phyloP scores from a whole-genome alignment of 2,113 vertebrate genomes.

The Brevimyrus niger region DNA sequence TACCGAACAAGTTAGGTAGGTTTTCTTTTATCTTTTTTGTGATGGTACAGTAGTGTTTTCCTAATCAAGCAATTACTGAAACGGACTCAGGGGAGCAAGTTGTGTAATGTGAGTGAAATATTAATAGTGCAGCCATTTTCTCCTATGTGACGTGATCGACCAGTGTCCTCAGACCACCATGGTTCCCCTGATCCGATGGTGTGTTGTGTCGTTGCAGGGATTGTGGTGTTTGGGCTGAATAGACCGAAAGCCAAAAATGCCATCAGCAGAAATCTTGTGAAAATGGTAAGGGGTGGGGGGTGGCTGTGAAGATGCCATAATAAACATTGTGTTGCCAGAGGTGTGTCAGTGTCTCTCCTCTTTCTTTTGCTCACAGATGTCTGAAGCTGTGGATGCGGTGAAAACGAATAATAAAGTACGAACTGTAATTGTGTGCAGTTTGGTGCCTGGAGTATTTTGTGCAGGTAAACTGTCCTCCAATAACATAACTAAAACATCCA shows the following conservation, averaged over 20 bases:
- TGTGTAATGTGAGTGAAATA: background rate
- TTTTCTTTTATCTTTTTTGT: background rate
- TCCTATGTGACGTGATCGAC: too few relatives aligned
- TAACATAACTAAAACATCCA: background rate
- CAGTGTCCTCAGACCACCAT: background rate
- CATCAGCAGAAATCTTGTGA: slow-evolving; percentile 86
- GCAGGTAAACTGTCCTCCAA: slow-evolving; percentile 65
- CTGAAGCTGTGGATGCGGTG: slow-evolving; percentile 79
- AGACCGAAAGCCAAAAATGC: slow-evolving; percentile 91
- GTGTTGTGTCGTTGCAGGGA: slow-evolving; percentile 60
- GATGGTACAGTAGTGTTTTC: background rate
- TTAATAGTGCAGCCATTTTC: background rate
- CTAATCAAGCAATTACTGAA: background rate
- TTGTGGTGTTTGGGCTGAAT: slow-evolving; percentile 91
- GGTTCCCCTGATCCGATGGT: background rate
- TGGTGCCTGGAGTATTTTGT: slow-evolving; percentile 95
- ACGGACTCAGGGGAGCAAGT: background rate
- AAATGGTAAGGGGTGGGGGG: slow-evolving; percentile 70
- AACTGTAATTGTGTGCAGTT: slow-evolving; percentile 83
- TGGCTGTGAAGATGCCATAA: background rate
- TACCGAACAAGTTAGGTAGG: background rate
- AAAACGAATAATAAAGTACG: slow-evolving; percentile 88
- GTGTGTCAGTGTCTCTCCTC: background rate
- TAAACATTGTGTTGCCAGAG: background rate
- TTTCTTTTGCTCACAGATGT: slow-evolving; percentile 66